Evolutionary conservation across 1,140 invertebrate genomes (phyloP).

Genomic region (Pemphigus obesinymphae): DNA sequence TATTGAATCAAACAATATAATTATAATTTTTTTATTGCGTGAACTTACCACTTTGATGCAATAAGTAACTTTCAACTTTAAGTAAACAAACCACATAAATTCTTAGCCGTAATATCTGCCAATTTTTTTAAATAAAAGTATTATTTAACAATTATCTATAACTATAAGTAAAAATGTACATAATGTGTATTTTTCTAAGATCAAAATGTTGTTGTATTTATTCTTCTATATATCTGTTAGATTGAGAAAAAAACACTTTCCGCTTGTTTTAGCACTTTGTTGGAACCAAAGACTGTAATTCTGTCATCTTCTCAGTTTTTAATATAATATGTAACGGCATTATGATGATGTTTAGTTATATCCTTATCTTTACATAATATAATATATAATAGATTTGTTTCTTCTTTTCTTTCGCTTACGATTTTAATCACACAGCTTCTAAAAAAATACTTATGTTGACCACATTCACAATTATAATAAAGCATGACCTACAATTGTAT

Average conservation of each 20-base stretch:
- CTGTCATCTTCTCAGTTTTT: not conserved
- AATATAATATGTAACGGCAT: not conserved
- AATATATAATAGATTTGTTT: not conserved
- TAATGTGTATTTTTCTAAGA: slow-evolving; percentile 6
- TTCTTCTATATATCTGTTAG: slow-evolving; percentile 34
- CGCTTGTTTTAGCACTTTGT: not conserved
- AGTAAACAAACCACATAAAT: not conserved
- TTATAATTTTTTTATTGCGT: not conserved
- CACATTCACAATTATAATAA: not conserved
- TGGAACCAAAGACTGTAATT: not conserved
- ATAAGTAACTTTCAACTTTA: not conserved
- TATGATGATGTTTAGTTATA: not conserved
- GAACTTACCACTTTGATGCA: not conserved
- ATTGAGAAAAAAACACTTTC: slow-evolving; percentile 4
- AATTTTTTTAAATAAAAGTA: not conserved
- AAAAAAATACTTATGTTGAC: not conserved
- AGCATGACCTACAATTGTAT: not conserved
- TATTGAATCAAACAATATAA: not conserved
- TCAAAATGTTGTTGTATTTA: slow-evolving; percentile 5
- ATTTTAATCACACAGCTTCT: not conserved
- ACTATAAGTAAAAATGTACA: not conserved
- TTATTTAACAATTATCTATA: not conserved
- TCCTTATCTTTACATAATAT: not conserved
- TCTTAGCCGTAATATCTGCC: not conserved
- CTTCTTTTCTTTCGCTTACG: slow-evolving; percentile 31